Evolutionary conservation across 2,888 invertebrate species (phyloP).

Genomic region (Chelonus formosanus): DNA sequence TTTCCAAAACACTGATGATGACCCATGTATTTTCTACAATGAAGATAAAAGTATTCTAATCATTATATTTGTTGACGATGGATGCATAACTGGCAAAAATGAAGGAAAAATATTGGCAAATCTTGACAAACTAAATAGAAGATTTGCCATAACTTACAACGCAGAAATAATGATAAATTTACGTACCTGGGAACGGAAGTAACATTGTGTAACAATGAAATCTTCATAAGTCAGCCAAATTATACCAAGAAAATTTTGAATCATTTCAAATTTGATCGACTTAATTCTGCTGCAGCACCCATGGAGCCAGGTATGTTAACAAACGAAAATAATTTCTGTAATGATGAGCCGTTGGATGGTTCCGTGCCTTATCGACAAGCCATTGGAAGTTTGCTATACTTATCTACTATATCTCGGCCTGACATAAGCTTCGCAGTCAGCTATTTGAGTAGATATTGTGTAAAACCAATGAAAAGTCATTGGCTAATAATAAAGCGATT

Average conservation of each 20-base stretch:
- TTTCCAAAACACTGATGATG: slow-evolving; percentile 46
- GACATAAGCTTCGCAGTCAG: slow-evolving; percentile 49
- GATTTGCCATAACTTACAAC: slow-evolving; percentile 41
- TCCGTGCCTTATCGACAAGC: slow-evolving; percentile 33
- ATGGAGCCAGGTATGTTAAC: slow-evolving; percentile 49
- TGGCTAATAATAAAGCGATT: slow-evolving; percentile 42
- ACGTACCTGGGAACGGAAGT: slow-evolving; percentile 47
- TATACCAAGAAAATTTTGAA: slow-evolving; percentile 45
- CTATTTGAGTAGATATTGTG: slow-evolving; percentile 44
- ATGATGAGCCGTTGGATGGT: slow-evolving; percentile 33
- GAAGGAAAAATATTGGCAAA: slow-evolving; percentile 38
- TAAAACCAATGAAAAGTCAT: slow-evolving; percentile 38
- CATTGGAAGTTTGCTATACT: slow-evolving; percentile 42
- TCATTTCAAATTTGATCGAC: slow-evolving; percentile 24
- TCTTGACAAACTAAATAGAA: slow-evolving; percentile 33
- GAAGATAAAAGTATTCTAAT: slow-evolving; percentile 38
- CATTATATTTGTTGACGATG: slow-evolving; percentile 46
- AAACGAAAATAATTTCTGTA: slow-evolving; percentile 38
- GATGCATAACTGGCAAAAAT: slow-evolving; percentile 39
- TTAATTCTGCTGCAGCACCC: slow-evolving; percentile 42
- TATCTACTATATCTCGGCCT: slow-evolving; percentile 45
- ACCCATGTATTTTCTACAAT: slow-evolving; percentile 49
- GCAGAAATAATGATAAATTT: slow-evolving; percentile 24
- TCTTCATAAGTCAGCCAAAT: slow-evolving; percentile 47
- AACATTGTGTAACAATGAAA: slow-evolving; percentile 35